A percentile compares a stretch with the other conserved stretches of the same genome.
These are phyloP conservation scores for Antechinus stuartii DNA, from an alignment of 2,113 vertebrate genomes.

Conservation along the genomic window DNA sequence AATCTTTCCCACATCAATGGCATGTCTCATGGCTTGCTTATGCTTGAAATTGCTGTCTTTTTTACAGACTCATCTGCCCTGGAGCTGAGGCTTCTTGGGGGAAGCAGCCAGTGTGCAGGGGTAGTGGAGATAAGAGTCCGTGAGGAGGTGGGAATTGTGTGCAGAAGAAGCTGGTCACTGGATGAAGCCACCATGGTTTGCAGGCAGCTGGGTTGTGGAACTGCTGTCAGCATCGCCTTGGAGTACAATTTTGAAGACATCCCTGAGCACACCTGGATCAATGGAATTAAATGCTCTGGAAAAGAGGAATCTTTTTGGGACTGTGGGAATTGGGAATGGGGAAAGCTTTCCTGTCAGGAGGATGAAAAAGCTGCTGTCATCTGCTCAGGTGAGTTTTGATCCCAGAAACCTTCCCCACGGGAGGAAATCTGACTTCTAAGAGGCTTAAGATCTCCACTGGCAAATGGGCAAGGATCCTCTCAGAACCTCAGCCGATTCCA, in stretches of 20 bases:
- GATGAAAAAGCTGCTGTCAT: slow-evolving; percentile 64
- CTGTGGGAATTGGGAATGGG: slow-evolving; percentile 73
- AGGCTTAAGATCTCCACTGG: no score
- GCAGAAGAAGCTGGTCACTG: slow-evolving; percentile 56
- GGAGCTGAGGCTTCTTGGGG: slow-evolving; percentile 66
- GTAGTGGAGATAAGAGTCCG: slow-evolving; percentile 70
- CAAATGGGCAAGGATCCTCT: background rate
- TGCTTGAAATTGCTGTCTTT: slow-evolving; percentile 13
- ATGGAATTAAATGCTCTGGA: slow-evolving; percentile 47
- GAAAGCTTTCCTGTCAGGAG: slow-evolving; percentile 58
- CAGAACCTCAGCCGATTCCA: background rate
- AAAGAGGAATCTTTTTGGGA: slow-evolving; percentile 75
- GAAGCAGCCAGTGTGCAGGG: slow-evolving; percentile 70
- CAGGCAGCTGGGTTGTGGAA: slow-evolving; percentile 71
- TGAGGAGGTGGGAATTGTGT: slow-evolving; percentile 64
- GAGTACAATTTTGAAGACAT: slow-evolving; percentile 48
- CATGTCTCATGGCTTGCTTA: no score
- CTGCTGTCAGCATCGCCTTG: slow-evolving; percentile 57
- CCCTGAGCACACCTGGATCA: slow-evolving; percentile 54
- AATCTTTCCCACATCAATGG: no score
- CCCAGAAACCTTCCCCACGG: background rate
- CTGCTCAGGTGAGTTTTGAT: slow-evolving; percentile 74
- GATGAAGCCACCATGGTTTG: slow-evolving; percentile 61
- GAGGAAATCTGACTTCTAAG: background rate
- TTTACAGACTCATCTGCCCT: slow-evolving; percentile 72